phyloP scores from a whole-genome alignment of 1,140 invertebrate species.

The Brachionus sp. region DNA sequence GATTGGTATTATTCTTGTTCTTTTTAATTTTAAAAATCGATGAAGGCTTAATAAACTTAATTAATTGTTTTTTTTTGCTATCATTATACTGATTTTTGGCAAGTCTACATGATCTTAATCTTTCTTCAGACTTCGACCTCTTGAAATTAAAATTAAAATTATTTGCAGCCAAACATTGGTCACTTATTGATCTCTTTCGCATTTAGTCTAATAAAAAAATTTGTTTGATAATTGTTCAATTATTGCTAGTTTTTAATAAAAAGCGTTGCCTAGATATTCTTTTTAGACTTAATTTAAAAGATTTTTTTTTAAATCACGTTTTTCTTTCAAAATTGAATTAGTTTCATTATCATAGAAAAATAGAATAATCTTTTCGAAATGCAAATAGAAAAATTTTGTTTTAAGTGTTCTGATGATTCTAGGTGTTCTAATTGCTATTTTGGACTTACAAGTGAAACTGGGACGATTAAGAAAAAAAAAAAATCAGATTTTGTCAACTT shows the following conservation, averaged over 20 bases:
- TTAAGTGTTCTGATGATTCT: background rate
- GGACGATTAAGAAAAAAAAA: background rate
- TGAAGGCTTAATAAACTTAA: background rate
- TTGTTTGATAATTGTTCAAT: background rate
- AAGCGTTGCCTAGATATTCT: background rate
- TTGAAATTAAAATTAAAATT: background rate
- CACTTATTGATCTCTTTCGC: constrained; percentile 33
- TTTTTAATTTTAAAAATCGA: constrained; percentile 6
- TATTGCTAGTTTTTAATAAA: background rate
- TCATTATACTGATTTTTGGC: background rate
- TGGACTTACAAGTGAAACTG: background rate
- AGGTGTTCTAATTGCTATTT: background rate
- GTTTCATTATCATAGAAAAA: background rate
- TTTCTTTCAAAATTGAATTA: background rate
- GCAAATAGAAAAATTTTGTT: background rate
- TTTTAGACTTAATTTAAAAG: background rate
- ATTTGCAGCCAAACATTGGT: background rate
- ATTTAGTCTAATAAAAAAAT: background rate
- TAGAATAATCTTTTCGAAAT: background rate
- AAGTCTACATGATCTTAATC: background rate
- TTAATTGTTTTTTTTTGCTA: background rate
- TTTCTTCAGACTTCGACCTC: background rate
- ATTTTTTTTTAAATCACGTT: background rate
- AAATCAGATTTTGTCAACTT: background rate
- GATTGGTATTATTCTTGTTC: background rate